A percentile compares a stretch with the other conserved stretches of the same genome.
These are phyloP conservation scores for Fragum fragum DNA, from an alignment of 2,888 invertebrate genomes.

Conservation along the genomic window DNA sequence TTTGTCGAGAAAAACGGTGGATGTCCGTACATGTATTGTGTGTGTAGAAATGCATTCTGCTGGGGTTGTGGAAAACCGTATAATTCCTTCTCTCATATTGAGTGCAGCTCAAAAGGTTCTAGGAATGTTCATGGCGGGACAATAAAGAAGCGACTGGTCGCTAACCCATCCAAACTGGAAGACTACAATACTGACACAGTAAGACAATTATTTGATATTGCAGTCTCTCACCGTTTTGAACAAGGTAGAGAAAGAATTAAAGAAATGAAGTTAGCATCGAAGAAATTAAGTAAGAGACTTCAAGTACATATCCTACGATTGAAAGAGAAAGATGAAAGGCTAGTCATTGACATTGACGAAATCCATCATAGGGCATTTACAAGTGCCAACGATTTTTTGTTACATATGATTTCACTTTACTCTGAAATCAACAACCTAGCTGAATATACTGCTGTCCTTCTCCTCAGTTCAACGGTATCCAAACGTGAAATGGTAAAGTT, in stretches of 20 bases:
- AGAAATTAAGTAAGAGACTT: conserved; percentile 39
- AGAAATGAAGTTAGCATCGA: conserved; percentile 38
- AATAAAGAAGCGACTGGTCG: neutral
- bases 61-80: conserved; percentile 71
- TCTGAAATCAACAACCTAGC: conserved; percentile 64
- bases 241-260: conserved; percentile 42
- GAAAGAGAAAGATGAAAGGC: neutral
- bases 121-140: conserved; percentile 15
- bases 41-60: conserved; percentile 69
- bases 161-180: neutral
- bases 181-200: neutral
- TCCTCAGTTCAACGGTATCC: conserved; percentile 9
- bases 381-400: conserved; percentile 48
- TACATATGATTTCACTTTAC: conserved; percentile 60
- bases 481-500: neutral
- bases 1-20: conserved; percentile 74
- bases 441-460: conserved; percentile 66
- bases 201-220: conserved; percentile 48
- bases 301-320: conserved; percentile 30
- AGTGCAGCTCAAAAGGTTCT: neutral
- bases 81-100: neutral
- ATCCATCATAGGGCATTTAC: conserved; percentile 22
- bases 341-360: neutral
- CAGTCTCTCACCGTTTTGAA: conserved; percentile 51
- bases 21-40: conserved; percentile 69